phyloP scores from a whole-genome alignment of 1,140 invertebrate genomes.

The Meloidogyne chitwoodi region DNA sequence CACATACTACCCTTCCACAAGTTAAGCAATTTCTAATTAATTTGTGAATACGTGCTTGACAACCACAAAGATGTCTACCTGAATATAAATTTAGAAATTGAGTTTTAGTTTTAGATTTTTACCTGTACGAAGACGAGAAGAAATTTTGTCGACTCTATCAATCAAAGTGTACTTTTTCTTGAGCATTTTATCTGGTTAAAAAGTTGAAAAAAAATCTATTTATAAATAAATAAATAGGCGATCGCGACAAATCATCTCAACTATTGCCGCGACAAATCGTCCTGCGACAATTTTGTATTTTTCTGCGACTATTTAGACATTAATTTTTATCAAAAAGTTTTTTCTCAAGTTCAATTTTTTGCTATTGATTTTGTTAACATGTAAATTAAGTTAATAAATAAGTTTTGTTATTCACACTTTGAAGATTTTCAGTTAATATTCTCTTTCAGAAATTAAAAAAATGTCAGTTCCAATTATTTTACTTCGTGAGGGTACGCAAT shows the following conservation, averaged over 20 bases:
- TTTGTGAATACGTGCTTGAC: conserved; percentile 81
- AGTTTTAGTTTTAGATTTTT: conserved; percentile 18
- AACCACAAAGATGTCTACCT: conserved; percentile 81
- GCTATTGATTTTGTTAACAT: no score
- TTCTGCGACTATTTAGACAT: no score
- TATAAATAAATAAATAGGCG: no score
- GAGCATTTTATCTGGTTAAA: no score
- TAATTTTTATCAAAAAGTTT: no score
- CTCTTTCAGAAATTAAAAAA: not conserved
- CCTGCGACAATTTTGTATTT: no score
- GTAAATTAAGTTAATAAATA: no score
- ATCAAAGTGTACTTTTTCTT: not conserved
- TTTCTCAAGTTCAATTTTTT: no score
- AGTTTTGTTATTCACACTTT: no score
- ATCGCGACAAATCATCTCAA: no score
- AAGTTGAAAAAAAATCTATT: no score
- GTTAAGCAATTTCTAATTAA: conserved; percentile 86
- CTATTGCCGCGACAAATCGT: no score
- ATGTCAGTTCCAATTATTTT: conserved; percentile 77
- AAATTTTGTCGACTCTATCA: not conserved
- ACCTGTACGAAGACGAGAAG: not conserved
- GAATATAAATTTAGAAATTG: conserved; percentile 19
- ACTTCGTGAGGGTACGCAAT: conserved; percentile 94
- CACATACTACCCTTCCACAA: conserved; percentile 80
- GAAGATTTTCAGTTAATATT: not conserved